Percentiles rank a stretch among this genome's conserved stretches.
phyloP scores from a whole-genome alignment of 2,113 vertebrate genomes.

The Silurus meridionalis region DNA sequence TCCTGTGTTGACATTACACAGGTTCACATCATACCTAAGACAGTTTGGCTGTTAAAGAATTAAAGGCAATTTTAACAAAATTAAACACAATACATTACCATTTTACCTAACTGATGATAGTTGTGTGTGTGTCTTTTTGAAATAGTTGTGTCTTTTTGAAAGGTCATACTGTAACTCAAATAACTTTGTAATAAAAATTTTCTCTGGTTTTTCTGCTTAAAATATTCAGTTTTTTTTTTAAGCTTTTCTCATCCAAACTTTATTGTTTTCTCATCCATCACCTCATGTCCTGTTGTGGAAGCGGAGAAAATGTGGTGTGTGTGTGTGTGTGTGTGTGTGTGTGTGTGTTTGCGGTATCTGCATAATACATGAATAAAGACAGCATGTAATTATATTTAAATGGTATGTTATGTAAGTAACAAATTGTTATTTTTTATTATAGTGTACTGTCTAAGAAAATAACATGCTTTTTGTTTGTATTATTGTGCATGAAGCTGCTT shows the following conservation, averaged over 20 bases:
- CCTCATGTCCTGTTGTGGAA: not conserved
- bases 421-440: not conserved
- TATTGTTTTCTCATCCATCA: not conserved
- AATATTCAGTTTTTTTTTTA: not conserved
- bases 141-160: not conserved
- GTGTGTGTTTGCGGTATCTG: not conserved
- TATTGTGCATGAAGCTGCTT: not conserved
- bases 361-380: not conserved
- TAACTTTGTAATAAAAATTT: not conserved
- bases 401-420: not conserved
- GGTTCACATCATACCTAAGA: not conserved
- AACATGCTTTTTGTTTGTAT: not conserved
- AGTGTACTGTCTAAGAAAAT: not conserved
- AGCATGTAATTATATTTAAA: slow-evolving; percentile 9
- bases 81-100: not conserved
- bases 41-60: not conserved
- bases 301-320: not conserved
- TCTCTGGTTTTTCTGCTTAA: not conserved
- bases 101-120: not conserved
- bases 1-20: not conserved
- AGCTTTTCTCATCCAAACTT: not conserved
- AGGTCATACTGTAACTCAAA: slow-evolving; percentile 4
- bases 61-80: not conserved
- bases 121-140: slow-evolving; percentile 4
- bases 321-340: not conserved